phyloP scores from a whole-genome alignment of 2,888 invertebrate genomes.

The Gibbula magus region DNA sequence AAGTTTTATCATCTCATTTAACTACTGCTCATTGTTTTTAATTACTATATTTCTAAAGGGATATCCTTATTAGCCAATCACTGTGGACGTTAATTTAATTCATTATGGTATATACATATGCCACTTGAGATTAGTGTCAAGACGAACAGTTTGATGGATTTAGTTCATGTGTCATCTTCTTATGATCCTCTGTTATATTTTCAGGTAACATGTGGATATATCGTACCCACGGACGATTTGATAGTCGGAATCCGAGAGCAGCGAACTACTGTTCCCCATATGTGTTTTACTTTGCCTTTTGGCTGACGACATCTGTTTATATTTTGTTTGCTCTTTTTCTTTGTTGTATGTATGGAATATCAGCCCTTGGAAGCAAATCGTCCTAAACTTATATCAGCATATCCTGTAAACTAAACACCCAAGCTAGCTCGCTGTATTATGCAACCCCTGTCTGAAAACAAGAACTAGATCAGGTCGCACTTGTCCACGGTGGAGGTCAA shows the following conservation, averaged over 20 bases:
- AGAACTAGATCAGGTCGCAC: no score
- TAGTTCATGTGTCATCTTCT: not conserved
- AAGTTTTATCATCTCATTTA: no score
- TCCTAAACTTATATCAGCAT: not conserved
- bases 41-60: no score
- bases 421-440: no score
- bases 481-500: no score
- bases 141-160: not conserved
- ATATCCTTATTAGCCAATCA: no score
- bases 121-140: no score
- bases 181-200: slow-evolving; percentile 43
- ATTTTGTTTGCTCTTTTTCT: slow-evolving; percentile 76
- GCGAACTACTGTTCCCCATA: slow-evolving; percentile 81
- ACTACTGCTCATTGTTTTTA: no score
- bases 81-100: no score
- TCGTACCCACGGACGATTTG: slow-evolving; percentile 80
- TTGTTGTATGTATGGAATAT: slow-evolving; percentile 45
- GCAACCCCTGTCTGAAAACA: no score
- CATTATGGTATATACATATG: no score
- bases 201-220: slow-evolving; percentile 84
- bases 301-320: slow-evolving; percentile 82
- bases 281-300: slow-evolving; percentile 83
- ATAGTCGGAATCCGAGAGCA: slow-evolving; percentile 76
- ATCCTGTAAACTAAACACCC: no score
- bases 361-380: not conserved